Base-by-base conservation (phyloP, 2,113 vertebrate species). In the Proterorhinus semilunaris region DNA sequence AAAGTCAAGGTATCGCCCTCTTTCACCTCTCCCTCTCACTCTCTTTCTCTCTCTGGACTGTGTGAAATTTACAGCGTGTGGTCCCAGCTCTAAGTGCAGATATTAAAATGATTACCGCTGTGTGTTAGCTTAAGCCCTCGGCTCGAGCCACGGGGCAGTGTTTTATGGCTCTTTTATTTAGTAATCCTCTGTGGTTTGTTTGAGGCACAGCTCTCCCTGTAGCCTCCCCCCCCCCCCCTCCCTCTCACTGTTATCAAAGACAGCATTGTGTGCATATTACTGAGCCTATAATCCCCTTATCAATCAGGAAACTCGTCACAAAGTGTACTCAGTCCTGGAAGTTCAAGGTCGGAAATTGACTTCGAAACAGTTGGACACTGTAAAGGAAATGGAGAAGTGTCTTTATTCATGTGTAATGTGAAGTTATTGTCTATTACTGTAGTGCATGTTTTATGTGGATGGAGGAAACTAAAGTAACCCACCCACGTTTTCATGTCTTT, bases 81-180 rank as follows among this genome's bases (percentile, higher is more conserved):
- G 77, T 84, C 76, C 72, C 73, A 62, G 74, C 67, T 66, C 70
- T 83, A 74, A 86, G 76, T 43, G 59, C 75, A 76, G 76, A 83
- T 82, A 80, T 88, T 85, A 84, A 80, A 89, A 85, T 78, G 71
- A 87, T 88, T 87, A 85, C 62, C 10, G 44, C 71, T 72, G 76
- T 66, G 77, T 83, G 81, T 87, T 78, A 80, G 79, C 71, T 63
- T 79, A 83, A 83, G 69, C 72, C 68, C 67, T 70, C 66, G 4
- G 16, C 57, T 21, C 7, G 50, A 74, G 81, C 73, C 81, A 85
- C 74, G 80, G 74, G 71, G 47, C 71, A 51, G 69, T 72, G 73
- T 88, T 90, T 89, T 86, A 86, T 72, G 71, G 46, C 78, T 72
- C 68, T 86, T 83, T 81, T 85, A 85, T 87, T 88, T 81, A 72